Percentiles rank a stretch among this genome's conserved stretches.
Evolutionary conservation across 2,888 invertebrate genomes (phyloP).

Genomic region (Cerastis rubricosa): DNA sequence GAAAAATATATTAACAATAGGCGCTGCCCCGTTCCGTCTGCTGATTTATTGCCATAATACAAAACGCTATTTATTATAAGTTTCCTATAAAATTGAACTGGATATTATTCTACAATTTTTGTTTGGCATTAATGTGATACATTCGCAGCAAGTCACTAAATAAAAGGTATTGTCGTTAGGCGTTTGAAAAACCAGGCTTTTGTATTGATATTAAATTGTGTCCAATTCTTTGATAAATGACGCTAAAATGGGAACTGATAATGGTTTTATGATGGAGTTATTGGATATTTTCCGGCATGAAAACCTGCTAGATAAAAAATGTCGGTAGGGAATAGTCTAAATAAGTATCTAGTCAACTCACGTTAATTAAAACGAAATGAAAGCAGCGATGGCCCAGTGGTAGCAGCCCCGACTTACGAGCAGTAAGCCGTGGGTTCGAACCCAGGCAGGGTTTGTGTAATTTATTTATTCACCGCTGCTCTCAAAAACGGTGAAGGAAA

Average conservation of each 20-base stretch:
- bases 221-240: constrained; percentile 39
- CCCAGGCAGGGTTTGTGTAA: no score
- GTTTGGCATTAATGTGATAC: constrained; percentile 47
- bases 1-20: constrained; percentile 72
- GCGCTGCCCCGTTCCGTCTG: constrained; percentile 44
- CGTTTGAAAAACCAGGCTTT: constrained; percentile 18
- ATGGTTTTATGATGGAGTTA: constrained; percentile 15
- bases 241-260: constrained; percentile 17
- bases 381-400: no score
- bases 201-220: constrained; percentile 43
- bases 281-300: constrained; percentile 1
- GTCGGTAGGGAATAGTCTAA: not conserved
- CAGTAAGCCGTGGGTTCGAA: no score
- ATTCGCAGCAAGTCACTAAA: constrained; percentile 35
- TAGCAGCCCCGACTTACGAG: no score
- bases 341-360: not conserved
- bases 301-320: not conserved
- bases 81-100: constrained; percentile 52
- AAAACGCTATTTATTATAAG: constrained; percentile 58
- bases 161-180: constrained; percentile 42
- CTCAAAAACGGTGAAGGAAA: no score
- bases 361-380: not conserved
- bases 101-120: constrained; percentile 59
- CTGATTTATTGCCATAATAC: constrained; percentile 67
- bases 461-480: no score